Evolutionary conservation across 2,888 invertebrate genomes (phyloP), one percentile per base, ranked within the genome.

Genomic region (Gymnoscelis rufifasciata): DNA sequence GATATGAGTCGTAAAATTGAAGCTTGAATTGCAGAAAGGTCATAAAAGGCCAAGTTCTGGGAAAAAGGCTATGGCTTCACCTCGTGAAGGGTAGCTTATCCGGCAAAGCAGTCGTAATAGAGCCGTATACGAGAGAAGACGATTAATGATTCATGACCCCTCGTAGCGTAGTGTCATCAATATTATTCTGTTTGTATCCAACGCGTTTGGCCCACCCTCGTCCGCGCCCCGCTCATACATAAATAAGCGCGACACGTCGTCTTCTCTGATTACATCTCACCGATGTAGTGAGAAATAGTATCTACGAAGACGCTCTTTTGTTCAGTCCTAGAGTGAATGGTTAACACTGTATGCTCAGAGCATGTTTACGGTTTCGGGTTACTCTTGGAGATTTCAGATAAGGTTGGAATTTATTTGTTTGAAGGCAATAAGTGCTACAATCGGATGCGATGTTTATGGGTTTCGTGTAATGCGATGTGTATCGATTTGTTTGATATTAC

Each of bases 121-220:
- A 88, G 88, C 83, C 80, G 79, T 88, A 86, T 75, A 80, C 73
- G 78, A 78, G 83, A 82, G 81, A 72, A 71, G 75, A 87, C 86
- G 87, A 88, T 88, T 88, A 88, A 88, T 88, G 88, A 87, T 88
- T 88, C 88, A 88, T 88, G 88, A 88, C 87, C 88, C 84, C 83
- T 86, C 83, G 79, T 75, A 80, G 83, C 79, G 82, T 78, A 80
- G 83, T 87, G 88, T 88, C 88, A 88, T 88, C 88, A 88, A 88
- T 88, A 88, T 88, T 88, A 88, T 88, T 88, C 88, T 86, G 88
- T 88, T 88, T 87, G 88, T 88, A 86, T 79, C 86, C 74, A 79
- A 75, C 78, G 76, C 80, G 78, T 78, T 78, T 73, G 77, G 84
- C 73, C 84, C 84, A 82, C 87, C 87, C 86, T 83, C 82, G 71